These are phyloP conservation scores for Argya squamiceps DNA, from an alignment of 2,797 vertebrate genomes.

Conservation along the genomic window DNA sequence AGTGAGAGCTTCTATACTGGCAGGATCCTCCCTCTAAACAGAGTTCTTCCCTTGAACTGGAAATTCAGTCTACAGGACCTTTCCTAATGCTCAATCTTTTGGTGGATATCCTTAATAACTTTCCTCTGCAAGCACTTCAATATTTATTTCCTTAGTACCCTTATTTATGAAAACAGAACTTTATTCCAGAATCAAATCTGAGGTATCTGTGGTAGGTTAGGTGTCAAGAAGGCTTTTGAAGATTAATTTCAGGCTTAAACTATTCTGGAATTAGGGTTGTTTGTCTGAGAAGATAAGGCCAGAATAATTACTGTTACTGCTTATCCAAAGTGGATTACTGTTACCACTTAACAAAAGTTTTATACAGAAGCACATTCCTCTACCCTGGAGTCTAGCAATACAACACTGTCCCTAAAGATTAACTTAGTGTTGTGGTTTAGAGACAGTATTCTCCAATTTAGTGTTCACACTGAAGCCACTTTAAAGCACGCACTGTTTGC, in stretches of 20 bases:
- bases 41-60: not conserved
- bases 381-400: not conserved
- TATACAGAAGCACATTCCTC: not conserved
- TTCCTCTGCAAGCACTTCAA: not conserved
- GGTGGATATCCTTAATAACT: not conserved
- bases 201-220: not conserved
- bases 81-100: not conserved
- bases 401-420: not conserved
- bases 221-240: not conserved
- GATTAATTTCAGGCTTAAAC: not conserved
- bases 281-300: not conserved
- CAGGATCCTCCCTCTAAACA: not conserved
- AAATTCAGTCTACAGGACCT: not conserved
- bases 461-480: not conserved
- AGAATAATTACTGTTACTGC: not conserved
- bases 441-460: not conserved
- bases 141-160: not conserved
- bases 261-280: not conserved
- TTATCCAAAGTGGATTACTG: not conserved
- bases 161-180: not conserved
- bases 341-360: not conserved
- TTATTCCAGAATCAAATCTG: not conserved
- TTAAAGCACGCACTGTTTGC: fast-evolving
- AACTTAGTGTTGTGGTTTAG: not conserved
- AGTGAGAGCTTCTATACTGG: not conserved